phyloP scores from a whole-genome alignment of 2,797 vertebrate species.

The Sarcoramphus papa region DNA sequence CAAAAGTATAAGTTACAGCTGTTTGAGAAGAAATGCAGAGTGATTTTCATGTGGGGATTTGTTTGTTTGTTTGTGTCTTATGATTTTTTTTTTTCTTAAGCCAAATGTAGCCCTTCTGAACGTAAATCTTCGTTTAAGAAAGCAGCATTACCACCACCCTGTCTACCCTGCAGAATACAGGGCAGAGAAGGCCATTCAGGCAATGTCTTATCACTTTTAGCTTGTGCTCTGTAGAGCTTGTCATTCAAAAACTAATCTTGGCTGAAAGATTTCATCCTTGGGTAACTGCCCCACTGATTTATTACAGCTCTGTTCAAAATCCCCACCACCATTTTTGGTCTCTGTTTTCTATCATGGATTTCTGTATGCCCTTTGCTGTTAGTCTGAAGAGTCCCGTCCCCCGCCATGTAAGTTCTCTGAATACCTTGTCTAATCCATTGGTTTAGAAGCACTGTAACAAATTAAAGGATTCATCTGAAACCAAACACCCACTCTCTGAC shows the following conservation, averaged over 20 bases:
- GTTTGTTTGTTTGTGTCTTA: background rate
- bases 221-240: background rate
- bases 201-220: background rate
- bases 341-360: background rate
- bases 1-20: background rate
- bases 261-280: background rate
- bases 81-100: background rate
- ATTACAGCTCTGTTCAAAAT: background rate
- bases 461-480: background rate
- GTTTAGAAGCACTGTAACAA: background rate
- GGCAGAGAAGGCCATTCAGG: background rate
- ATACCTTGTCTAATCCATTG: background rate
- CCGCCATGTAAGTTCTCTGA: background rate
- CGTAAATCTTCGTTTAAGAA: accelerated
- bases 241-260: background rate
- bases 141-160: background rate
- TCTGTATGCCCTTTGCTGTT: background rate
- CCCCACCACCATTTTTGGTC: background rate
- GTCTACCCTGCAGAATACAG: background rate
- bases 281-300: background rate
- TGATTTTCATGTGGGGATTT: accelerated
- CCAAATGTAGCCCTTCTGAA: background rate
- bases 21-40: background rate
- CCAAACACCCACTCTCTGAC: background rate
- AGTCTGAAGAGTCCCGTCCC: background rate